Evolutionary conservation across 2,113 vertebrate genomes (phyloP), one percentile per base, ranked within the genome.

Genomic region (Glareola pratincola): DNA sequence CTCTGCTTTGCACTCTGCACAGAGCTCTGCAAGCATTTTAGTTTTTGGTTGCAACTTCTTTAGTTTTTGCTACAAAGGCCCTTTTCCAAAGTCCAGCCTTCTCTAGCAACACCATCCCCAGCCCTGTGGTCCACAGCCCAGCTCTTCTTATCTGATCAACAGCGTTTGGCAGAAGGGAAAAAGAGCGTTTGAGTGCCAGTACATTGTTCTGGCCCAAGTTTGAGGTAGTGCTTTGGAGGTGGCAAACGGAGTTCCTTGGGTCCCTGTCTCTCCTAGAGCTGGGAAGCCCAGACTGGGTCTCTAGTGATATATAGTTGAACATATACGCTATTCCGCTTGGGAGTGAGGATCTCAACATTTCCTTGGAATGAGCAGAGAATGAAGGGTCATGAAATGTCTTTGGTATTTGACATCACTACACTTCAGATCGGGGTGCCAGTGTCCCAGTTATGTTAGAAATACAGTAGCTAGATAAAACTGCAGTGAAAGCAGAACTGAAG

Each of bases 141-240:
- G 62, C 57, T 90, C 53, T 68, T 68, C 74, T 96, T 80, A 93
- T 94, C 91, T 94, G 80, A 89, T 91, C 62, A 86, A 74, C 71
- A 89, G 73, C 8, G 8, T 85, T 78, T 92, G 91, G 76, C 77
- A 92, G 66, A 69, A 78, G 9, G 24, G 32, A 53, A 57, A 74
- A 89, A 45, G 60, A 95, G 47, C 34, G 14, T 84, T 74, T 71
- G 30, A 76, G 60, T 75, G 62, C 51, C 74, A 78, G 62, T 66
- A 67, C 71, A 72, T 96, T 0, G 0, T 82, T 94, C 76, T 90
- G 90, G 85, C 81, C 57, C 59, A 66, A 27, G 57, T 69, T 12
- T 73, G 80, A 74, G 45, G 57, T 39, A 91, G 36, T 66, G 47
- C 68, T 94, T 87, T 84, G 56, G 48, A 85, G 66, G 6, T 89